These are phyloP conservation scores for Accipiter cooperii DNA, from an alignment of 2,113 vertebrate genomes.

Conservation along the genomic window DNA sequence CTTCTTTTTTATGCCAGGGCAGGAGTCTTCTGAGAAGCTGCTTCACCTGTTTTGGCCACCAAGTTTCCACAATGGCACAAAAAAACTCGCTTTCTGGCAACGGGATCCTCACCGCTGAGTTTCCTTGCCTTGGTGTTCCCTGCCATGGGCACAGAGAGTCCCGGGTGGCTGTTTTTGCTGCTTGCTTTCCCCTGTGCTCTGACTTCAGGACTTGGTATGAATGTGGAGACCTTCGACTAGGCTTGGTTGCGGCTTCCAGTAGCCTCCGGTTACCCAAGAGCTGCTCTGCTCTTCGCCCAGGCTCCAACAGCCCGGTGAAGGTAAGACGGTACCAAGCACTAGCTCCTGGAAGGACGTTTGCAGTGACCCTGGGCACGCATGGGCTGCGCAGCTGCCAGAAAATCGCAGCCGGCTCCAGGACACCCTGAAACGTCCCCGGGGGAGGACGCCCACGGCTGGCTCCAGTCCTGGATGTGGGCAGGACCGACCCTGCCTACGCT, in stretches of 20 bases:
- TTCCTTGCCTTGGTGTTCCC: not conserved
- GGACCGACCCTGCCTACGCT: too few species aligned
- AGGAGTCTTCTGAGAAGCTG: not conserved
- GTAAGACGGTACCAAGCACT: not conserved
- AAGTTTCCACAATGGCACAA: not conserved
- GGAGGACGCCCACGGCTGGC: not conserved
- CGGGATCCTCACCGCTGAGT: not conserved
- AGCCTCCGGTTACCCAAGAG: not conserved
- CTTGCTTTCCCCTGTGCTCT: not conserved
- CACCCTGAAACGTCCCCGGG: not conserved
- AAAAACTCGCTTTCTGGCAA: fast-evolving
- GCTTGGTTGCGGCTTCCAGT: not conserved
- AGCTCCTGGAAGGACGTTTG: not conserved
- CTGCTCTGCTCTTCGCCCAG: not conserved
- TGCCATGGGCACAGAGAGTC: not conserved
- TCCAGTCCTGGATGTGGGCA: not conserved
- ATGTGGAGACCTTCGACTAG: fast-evolving
- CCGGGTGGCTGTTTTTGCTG: not conserved
- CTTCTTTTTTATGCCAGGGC: not conserved
- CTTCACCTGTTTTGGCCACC: not conserved
- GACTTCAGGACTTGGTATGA: not conserved
- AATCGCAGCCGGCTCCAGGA: not conserved
- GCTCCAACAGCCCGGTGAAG: not conserved
- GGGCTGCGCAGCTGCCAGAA: not conserved
- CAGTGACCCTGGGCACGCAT: fast-evolving